phyloP scores from a whole-genome alignment of 2,888 invertebrate genomes.

The Archips xylosteana region DNA sequence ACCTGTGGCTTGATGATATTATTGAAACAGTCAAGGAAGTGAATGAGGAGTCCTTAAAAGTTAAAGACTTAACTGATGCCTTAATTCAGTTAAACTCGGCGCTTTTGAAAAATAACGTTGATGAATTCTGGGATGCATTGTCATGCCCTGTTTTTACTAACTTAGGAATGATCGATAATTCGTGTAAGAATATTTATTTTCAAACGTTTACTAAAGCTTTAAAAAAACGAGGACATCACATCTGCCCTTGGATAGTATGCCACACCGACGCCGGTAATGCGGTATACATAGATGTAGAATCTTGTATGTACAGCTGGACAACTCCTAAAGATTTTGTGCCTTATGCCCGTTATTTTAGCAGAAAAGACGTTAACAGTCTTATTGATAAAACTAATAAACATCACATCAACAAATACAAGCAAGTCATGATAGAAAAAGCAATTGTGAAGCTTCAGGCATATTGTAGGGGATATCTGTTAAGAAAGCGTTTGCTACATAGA shows the following conservation, averaged over 20 bases:
- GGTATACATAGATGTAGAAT: slow-evolving; percentile 82
- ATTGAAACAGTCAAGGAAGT: slow-evolving; percentile 77
- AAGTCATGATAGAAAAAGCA: slow-evolving; percentile 69
- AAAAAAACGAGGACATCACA: slow-evolving; percentile 74
- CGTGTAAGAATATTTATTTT: slow-evolving; percentile 77
- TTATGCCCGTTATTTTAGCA: slow-evolving; percentile 76
- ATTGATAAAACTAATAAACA: slow-evolving; percentile 78
- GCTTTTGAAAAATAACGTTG: slow-evolving; percentile 71
- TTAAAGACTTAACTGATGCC: slow-evolving; percentile 76
- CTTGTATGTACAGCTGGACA: slow-evolving; percentile 81
- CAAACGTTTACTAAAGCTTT: slow-evolving; percentile 78
- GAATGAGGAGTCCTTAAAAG: slow-evolving; percentile 77
- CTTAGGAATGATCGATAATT: slow-evolving; percentile 61
- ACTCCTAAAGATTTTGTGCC: slow-evolving; percentile 82
- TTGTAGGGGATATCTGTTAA: slow-evolving; percentile 85
- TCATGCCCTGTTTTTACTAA: slow-evolving; percentile 61
- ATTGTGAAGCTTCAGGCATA: slow-evolving; percentile 86
- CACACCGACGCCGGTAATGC: slow-evolving; percentile 81
- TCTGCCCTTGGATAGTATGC: slow-evolving; percentile 82
- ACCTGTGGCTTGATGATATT: slow-evolving; percentile 87
- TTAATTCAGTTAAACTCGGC: slow-evolving; percentile 76
- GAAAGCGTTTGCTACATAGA: slow-evolving; percentile 75
- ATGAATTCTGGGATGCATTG: slow-evolving; percentile 72
- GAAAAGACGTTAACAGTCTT: slow-evolving; percentile 71
- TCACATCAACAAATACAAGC: slow-evolving; percentile 73